phyloP scores from a whole-genome alignment of 2,888 invertebrate genomes.

The Ernsta delagoae region DNA sequence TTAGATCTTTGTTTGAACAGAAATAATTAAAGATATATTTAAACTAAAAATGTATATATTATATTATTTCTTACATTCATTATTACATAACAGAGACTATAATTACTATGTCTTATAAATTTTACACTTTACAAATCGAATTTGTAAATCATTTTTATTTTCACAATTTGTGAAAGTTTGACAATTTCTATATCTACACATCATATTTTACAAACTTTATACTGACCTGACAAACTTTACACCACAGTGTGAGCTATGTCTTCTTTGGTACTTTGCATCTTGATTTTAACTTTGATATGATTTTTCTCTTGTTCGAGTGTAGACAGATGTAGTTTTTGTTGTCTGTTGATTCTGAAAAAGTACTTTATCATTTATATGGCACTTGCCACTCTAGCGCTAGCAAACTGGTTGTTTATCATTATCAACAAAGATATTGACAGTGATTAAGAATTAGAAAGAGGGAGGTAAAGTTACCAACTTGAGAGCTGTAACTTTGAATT shows the following conservation, averaged over 20 bases:
- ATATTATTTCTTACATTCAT: not conserved
- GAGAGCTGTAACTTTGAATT: no score
- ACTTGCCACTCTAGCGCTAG: no score
- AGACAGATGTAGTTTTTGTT: slow-evolving; percentile 49
- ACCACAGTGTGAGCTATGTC: slow-evolving; percentile 44
- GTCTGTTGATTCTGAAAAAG: slow-evolving; percentile 42
- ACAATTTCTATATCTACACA: not conserved
- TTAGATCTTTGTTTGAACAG: no score
- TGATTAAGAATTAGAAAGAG: no score
- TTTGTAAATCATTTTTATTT: not conserved
- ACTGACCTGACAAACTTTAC: not conserved
- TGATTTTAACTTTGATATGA: slow-evolving; percentile 51
- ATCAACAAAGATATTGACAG: no score
- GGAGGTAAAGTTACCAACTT: no score
- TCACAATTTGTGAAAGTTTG: not conserved
- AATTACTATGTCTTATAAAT: not conserved
- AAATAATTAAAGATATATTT: no score
- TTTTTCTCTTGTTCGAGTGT: slow-evolving; percentile 53
- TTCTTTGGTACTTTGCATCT: slow-evolving; percentile 64
- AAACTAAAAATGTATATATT: no score
- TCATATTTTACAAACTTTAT: not conserved
- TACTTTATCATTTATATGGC: no score
- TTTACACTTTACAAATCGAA: not conserved
- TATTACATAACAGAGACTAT: not conserved
- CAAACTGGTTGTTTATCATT: no score